Percentiles rank a stretch among this genome's conserved stretches.
phyloP scores from a whole-genome alignment of 1,140 invertebrate species.

The Batillaria attramentaria region DNA sequence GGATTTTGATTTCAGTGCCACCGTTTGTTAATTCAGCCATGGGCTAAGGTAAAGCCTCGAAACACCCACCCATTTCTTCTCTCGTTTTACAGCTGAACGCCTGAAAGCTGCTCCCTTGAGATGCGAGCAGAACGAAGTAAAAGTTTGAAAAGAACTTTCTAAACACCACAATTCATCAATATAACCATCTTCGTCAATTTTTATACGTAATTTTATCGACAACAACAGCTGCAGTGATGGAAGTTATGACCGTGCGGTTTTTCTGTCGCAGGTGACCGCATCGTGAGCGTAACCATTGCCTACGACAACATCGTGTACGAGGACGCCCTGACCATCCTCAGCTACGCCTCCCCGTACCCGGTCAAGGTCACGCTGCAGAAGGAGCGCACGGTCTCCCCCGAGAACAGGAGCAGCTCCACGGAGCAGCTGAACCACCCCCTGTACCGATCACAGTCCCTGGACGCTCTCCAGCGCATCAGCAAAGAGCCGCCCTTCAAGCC shows the following conservation, averaged over 20 bases:
- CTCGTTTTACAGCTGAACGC: too few species aligned
- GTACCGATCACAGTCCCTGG: constrained; percentile 80
- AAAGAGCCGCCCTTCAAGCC: constrained; percentile 41
- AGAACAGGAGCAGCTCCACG: constrained; percentile 36
- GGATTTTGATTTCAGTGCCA: too few species aligned
- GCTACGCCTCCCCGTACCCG: constrained; percentile 93
- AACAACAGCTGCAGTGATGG: not conserved
- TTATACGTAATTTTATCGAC: too few species aligned
- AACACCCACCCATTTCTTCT: too few species aligned
- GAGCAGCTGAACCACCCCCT: constrained; percentile 75
- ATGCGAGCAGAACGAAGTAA: too few species aligned
- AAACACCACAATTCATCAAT: too few species aligned
- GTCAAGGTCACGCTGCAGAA: constrained; percentile 73
- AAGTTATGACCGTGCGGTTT: constrained; percentile 14
- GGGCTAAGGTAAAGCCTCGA: too few species aligned
- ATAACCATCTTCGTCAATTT: too few species aligned
- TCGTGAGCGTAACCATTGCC: constrained; percentile 87
- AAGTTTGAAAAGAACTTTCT: too few species aligned
- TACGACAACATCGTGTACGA: constrained; percentile 91
- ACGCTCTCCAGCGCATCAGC: constrained; percentile 71
- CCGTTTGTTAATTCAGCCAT: too few species aligned
- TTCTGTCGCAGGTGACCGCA: constrained; percentile 83
- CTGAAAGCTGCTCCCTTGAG: too few species aligned
- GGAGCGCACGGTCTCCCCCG: constrained; percentile 31
- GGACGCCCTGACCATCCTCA: constrained; percentile 90